phyloP scores from a whole-genome alignment of 2,113 vertebrate species.

The Ciconia maguari region DNA sequence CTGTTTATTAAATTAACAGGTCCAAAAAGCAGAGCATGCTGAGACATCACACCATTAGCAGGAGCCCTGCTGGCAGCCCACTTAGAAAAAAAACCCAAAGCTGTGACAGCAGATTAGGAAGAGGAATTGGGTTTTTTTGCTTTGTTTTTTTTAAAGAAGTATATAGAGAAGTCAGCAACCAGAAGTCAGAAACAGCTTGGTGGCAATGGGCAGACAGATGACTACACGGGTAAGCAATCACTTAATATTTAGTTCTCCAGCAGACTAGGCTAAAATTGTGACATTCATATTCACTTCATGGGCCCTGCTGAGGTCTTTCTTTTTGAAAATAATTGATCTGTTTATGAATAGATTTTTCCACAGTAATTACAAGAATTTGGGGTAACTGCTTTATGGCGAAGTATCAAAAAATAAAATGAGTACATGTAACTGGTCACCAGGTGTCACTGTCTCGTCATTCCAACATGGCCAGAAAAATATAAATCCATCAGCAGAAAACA shows the following conservation, averaged over 20 bases:
- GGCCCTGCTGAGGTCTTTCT: background rate
- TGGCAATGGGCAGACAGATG: background rate
- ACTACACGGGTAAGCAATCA: background rate
- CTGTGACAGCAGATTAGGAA: background rate
- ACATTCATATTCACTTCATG: background rate
- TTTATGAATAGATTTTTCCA: background rate
- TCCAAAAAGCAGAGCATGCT: background rate
- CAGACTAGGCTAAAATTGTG: background rate
- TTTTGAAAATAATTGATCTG: background rate
- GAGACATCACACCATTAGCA: background rate
- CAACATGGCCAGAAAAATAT: background rate
- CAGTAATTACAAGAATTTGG: background rate
- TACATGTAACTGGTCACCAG: constrained; percentile 3
- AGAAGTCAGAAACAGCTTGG: background rate
- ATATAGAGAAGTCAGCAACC: background rate
- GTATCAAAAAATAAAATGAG: background rate
- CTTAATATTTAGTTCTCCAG: background rate
- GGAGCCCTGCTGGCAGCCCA: background rate
- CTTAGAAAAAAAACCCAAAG: background rate
- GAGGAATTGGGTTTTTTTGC: background rate
- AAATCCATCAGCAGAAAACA: constrained; percentile 10
- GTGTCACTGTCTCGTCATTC: constrained; percentile 16
- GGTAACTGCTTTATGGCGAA: background rate
- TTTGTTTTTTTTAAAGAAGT: background rate
- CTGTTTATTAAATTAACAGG: constrained; percentile 1